Evolutionary conservation across 2,797 vertebrate species (phyloP), one percentile per base, ranked within the genome.

Genomic region (Florisuga fusca): DNA sequence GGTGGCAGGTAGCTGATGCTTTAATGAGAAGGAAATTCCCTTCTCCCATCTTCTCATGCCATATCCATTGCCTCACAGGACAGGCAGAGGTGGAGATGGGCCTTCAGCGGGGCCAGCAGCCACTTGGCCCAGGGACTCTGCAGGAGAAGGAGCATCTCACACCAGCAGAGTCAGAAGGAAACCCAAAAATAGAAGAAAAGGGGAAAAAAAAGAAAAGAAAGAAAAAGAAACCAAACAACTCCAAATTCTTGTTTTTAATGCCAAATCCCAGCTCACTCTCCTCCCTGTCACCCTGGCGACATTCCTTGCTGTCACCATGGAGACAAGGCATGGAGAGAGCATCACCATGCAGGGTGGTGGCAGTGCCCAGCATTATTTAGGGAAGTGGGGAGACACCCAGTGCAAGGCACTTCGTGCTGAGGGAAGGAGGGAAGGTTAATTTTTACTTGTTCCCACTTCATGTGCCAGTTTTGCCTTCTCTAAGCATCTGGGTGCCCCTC

Each of bases 311-410:
- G 91, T 97, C n/a, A 6, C 96, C 94, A 97, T 97, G 90, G 97
- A 92, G 95, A 97, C 94, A 0, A 59, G 93, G 92, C 96, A 96
- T 93, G 96, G 96, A 94, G 94, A 87, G 94, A 96, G 95, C 93
- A 96, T 96, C 96, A 89, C 74, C 8, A 2, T 43, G 83, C 5
- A 3, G 90, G 93, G 94, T 31, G 72, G 89, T 93, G 95, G 92
- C 92, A 96, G 94, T 78, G 71, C 96, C 93, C 84, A 3, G 79
- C 88, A 87, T 95, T 96, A 97, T 97, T 97, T 96, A 12, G 82
- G 97, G 95, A 96, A 91, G 66, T 88, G 93, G 96, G 97, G 96
- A 97, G 94, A 97, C 95, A 97, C 97, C 79, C 91, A 10, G 94
- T 76, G 50, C 95, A 95, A 95, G 88, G 90, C 57, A 10, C 90